Conservation (phyloP, 92 coral and sea anemone genomes). For the Heliopora coerulea region DNA sequence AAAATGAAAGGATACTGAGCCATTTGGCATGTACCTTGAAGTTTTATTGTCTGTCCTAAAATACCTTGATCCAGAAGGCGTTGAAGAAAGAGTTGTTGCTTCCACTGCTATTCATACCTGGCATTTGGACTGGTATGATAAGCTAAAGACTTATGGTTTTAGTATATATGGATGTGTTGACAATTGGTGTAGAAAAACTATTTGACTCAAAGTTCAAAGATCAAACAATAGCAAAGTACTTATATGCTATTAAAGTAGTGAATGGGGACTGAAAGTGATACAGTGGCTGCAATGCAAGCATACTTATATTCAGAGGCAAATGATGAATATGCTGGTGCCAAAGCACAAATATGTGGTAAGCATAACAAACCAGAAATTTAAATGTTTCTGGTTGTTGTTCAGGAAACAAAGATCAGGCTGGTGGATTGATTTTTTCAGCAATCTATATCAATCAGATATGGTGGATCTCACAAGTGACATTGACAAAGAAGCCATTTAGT, state of each 20-base stretch:
- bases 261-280: constrained; percentile 58
- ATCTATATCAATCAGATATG: constrained; percentile 60
- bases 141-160: background rate
- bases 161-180: constrained; percentile 25
- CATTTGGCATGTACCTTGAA: constrained; percentile 38
- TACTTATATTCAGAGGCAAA: constrained; percentile 43
- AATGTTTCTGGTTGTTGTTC: constrained; percentile 48
- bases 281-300: constrained; percentile 56
- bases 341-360: no score
- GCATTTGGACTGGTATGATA: constrained; percentile 22
- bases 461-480: constrained; percentile 55
- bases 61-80: constrained; percentile 48
- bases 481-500: constrained; percentile 65
- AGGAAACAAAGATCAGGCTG: constrained; percentile 52
- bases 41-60: background rate
- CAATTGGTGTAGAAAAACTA: constrained; percentile 49
- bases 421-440: constrained; percentile 67
- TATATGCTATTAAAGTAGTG: constrained; percentile 47
- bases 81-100: constrained; percentile 42
- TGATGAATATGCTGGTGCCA: constrained; percentile 59
- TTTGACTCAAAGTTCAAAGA: constrained; percentile 56
- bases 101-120: constrained; percentile 36
- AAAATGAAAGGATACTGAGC: constrained; percentile 22
- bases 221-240: constrained; percentile 50
- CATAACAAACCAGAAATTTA: constrained; percentile 48